Evolutionary conservation across 2,797 vertebrate species (phyloP).

Genomic region (Pangasius larnaudii): DNA sequence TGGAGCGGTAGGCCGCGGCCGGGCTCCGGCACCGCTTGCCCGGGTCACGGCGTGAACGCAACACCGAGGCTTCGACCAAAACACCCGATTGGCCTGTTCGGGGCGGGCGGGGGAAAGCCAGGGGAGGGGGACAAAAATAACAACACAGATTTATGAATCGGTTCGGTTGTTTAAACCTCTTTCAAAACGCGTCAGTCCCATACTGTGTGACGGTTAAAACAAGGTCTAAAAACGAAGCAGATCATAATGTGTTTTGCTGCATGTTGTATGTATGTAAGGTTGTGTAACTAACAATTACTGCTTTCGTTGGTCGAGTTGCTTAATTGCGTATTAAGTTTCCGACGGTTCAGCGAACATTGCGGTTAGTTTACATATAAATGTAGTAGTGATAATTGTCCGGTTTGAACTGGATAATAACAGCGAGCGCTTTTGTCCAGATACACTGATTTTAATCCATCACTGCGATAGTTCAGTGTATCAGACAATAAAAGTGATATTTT

Average conservation of each 20-base stretch:
- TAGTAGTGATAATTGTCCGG: background rate
- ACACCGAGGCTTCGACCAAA: slow-evolving; percentile 76
- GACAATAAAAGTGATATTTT: too few species aligned
- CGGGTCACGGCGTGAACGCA: slow-evolving; percentile 71
- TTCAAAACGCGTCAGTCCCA: slow-evolving; percentile 60
- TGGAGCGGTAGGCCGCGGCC: slow-evolving; percentile 76
- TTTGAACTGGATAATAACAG: background rate
- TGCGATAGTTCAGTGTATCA: background rate
- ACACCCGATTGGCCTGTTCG: slow-evolving; percentile 78
- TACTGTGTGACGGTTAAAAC: slow-evolving; percentile 62
- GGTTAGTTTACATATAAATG: background rate
- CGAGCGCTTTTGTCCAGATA: background rate
- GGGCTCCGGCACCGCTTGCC: slow-evolving; percentile 73
- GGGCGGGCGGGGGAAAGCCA: slow-evolving; percentile 68
- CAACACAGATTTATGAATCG: slow-evolving; percentile 73
- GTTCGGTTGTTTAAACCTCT: slow-evolving; percentile 51
- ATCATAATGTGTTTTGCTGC: background rate
- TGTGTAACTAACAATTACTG: background rate
- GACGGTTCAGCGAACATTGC: background rate
- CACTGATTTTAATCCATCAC: background rate
- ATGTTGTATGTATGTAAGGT: slow-evolving; percentile 1
- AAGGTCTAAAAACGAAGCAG: background rate
- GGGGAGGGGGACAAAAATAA: slow-evolving; percentile 48
- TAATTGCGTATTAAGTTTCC: background rate
- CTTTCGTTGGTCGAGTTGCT: background rate